Conservation (phyloP, 2,797 vertebrate species). For the Myotis findleyi region DNA sequence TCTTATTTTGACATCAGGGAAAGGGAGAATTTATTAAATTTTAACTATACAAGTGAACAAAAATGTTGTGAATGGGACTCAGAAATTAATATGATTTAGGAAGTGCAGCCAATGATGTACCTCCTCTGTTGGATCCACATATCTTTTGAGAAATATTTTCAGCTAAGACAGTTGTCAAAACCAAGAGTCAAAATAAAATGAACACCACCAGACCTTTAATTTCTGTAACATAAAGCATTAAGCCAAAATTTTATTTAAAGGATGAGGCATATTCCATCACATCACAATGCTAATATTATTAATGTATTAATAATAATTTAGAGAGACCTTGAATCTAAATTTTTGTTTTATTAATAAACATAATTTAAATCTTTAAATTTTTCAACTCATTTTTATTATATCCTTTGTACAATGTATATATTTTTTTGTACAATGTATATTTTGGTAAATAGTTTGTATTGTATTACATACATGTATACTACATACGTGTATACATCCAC, state of each 20-base stretch:
- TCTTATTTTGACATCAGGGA: neutral
- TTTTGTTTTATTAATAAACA: slow-evolving; percentile 32
- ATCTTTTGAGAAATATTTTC: slow-evolving; percentile 17
- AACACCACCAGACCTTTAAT: neutral
- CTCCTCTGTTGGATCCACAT: neutral
- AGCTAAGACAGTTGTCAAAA: neutral
- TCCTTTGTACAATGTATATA: neutral
- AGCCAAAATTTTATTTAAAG: slow-evolving; percentile 1
- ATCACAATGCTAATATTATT: neutral
- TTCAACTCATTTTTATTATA: neutral
- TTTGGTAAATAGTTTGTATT: neutral
- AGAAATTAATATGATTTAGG: slow-evolving; percentile 13
- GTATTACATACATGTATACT: neutral
- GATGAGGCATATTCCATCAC: neutral
- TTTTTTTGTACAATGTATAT: neutral
- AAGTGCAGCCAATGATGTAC: neutral
- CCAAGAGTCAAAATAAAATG: neutral
- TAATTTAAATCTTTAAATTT: neutral
- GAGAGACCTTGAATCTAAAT: neutral
- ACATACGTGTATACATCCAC: neutral
- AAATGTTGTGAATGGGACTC: neutral
- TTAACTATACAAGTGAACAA: neutral
- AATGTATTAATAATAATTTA: slow-evolving; percentile 3
- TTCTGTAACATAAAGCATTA: neutral
- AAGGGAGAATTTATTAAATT: neutral